Evolutionary conservation across 2,113 vertebrate genomes (phyloP).

Genomic region (Chauna torquata): DNA sequence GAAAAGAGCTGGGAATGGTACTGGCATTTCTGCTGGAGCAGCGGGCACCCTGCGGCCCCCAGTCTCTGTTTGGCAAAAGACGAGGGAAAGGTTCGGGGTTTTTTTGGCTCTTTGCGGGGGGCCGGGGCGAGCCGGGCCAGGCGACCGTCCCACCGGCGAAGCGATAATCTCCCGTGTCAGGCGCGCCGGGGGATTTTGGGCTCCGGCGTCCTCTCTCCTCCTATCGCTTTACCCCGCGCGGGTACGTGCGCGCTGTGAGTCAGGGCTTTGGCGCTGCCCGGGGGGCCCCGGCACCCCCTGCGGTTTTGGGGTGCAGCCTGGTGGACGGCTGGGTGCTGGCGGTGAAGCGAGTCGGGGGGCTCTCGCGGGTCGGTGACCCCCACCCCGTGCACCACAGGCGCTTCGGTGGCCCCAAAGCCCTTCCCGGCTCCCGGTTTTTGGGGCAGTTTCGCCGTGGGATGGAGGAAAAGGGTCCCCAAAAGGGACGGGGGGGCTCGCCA

Average conservation of each 20-base stretch:
- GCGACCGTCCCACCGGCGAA: neutral
- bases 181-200: constrained; percentile 65
- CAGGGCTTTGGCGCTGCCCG: constrained; percentile 59
- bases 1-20: neutral
- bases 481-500: rapidly evolving
- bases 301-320: rapidly evolving
- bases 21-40: rapidly evolving
- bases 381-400: too few relatives aligned
- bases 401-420: neutral
- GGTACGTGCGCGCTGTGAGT: constrained; percentile 56
- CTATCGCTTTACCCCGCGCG: constrained; percentile 64
- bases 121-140: neutral
- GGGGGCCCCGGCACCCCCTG: neutral
- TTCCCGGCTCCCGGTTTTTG: rapidly evolving
- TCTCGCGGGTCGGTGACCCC: neutral
- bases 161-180: constrained; percentile 67
- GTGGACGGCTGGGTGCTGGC: too few relatives aligned
- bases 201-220: constrained; percentile 57
- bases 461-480: neutral
- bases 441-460: rapidly evolving
- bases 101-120: neutral
- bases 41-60: neutral
- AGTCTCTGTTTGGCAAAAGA: neutral
- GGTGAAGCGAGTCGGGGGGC: too few relatives aligned
- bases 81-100: neutral